Evolutionary conservation across 2,797 vertebrate genomes (phyloP).

Genomic region (Menidia menidia): DNA sequence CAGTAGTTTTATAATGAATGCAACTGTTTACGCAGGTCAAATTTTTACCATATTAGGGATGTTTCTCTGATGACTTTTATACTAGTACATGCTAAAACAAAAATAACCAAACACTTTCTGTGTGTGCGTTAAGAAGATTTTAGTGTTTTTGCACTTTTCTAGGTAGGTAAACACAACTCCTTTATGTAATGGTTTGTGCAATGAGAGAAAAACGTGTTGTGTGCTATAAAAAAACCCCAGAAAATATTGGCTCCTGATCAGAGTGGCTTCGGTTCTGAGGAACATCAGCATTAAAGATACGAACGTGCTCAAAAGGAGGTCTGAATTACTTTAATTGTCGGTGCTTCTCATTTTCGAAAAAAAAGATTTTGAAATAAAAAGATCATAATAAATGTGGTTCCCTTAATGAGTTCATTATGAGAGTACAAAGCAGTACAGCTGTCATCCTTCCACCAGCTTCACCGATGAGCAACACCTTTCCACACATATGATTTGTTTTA

Average conservation of each 20-base stretch:
- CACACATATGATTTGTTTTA: slow-evolving; percentile 14
- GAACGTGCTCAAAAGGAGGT: slow-evolving; percentile 27
- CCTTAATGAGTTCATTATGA: slow-evolving; percentile 42
- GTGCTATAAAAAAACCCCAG: slow-evolving; percentile 31
- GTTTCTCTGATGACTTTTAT: slow-evolving; percentile 56
- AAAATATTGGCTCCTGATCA: slow-evolving; percentile 20
- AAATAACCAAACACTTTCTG: slow-evolving; percentile 32
- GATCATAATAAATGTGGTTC: slow-evolving; percentile 49
- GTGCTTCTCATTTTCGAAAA: slow-evolving; percentile 12
- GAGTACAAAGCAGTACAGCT: slow-evolving; percentile 26
- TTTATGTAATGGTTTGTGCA: slow-evolving; percentile 50
- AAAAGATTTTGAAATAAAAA: slow-evolving; percentile 30
- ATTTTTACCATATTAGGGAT: slow-evolving; percentile 33
- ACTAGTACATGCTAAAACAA: slow-evolving; percentile 52
- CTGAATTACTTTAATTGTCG: slow-evolving; percentile 60
- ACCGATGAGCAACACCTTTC: slow-evolving; percentile 21
- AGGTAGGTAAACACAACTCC: slow-evolving; percentile 30
- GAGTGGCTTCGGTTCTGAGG: slow-evolving; percentile 22
- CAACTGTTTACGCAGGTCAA: slow-evolving; percentile 65
- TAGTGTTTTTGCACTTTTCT: slow-evolving; percentile 59
- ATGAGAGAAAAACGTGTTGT: slow-evolving; percentile 45
- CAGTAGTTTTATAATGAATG: slow-evolving; percentile 63
- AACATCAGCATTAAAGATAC: slow-evolving; percentile 55
- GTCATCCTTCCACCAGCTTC: slow-evolving; percentile 10
- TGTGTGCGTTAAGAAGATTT: slow-evolving; percentile 18